phyloP scores from a whole-genome alignment of 2,888 invertebrate genomes.

The Plutella xylostella region DNA sequence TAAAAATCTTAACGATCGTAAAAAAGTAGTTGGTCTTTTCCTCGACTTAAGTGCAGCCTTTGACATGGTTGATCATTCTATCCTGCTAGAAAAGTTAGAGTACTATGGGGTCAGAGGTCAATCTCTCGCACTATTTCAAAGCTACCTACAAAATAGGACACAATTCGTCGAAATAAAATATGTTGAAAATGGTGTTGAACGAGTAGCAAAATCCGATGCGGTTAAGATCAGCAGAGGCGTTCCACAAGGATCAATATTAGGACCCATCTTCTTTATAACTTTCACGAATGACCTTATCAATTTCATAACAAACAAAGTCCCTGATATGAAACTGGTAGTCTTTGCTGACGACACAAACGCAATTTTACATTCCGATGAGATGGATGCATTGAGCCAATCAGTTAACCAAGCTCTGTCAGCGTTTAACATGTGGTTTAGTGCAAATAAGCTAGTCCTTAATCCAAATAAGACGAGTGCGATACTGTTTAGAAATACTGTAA shows the following conservation, averaged over 20 bases:
- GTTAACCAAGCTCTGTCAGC: too few relatives aligned
- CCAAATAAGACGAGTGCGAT: background rate
- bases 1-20: background rate
- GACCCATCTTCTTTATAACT: background rate
- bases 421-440: background rate
- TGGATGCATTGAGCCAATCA: too few relatives aligned
- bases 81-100: background rate
- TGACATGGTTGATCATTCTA: background rate
- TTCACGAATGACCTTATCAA: background rate
- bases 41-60: background rate
- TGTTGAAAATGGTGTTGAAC: background rate
- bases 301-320: background rate
- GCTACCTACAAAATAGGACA: too few relatives aligned
- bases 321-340: background rate
- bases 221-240: background rate
- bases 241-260: background rate
- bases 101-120: background rate
- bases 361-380: background rate
- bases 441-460: background rate
- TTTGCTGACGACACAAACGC: slow-evolving; percentile 3
- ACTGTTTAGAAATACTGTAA: background rate
- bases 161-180: background rate
- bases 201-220: background rate
- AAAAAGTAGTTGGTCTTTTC: background rate
- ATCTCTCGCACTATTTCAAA: background rate